Evolutionary conservation across 1,140 invertebrate species (phyloP), one percentile per base, ranked within the genome.

Genomic region (Pseudomyrmex dendroicus): DNA sequence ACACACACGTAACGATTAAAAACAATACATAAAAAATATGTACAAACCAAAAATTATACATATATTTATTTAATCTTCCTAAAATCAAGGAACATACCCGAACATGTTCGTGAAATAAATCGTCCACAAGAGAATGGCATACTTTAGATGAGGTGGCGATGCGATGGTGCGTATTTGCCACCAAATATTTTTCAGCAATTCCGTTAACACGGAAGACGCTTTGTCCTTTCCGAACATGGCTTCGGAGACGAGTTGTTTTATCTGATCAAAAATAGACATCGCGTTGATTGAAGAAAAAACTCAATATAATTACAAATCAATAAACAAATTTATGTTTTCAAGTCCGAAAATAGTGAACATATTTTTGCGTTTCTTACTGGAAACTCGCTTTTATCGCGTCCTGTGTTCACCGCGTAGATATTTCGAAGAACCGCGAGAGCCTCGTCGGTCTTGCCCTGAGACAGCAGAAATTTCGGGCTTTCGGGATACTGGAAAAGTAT

Each of bases 381-480:
- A 88, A 93, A 95, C 9, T 92, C 90, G 7, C 87, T 86, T 57
- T 92, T 80, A 4, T 91, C 73, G 10, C 85, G 86, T 8, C 94
- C 93, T 8, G 95, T 96, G 82, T 97, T 97, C 1, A 89, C 86
- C 1, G 94, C 92, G 78, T 96, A 97, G 67, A 97, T 96, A 1
- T 89, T 92, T 63, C 92, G 92, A 4, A 97, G 90, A 13, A 96
- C 93, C 22, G 94, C 85, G 1, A 97, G 86, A 0, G 97, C 95
- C 85, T 96, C 95, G 0, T 96, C 93, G 10, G 94, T 90, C 83
- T 94, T 94, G 73, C 96, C 96, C 91, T 96, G 95, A 0, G 96
- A 95, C 5, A 97, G 91, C 12, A 97, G 93, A 91, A 96, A 98
- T 89, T 97, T 97, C 0, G 97, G 97, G 83, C 96, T 98, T 91